Conservation (phyloP, 1,140 invertebrate genomes). For the Bombus huntii region DNA sequence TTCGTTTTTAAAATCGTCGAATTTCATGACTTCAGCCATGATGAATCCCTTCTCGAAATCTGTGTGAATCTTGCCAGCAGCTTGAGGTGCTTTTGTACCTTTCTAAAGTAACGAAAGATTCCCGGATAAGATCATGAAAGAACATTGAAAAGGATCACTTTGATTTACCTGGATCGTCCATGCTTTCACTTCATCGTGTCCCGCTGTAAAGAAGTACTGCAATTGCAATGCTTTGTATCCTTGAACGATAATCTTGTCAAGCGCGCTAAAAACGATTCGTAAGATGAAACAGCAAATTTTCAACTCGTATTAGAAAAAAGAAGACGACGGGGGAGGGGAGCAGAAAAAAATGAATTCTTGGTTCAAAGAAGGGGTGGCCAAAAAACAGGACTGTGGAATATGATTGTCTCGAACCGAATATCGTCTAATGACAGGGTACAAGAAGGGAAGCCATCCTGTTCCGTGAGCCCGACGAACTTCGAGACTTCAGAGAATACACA, state of each 20-base stretch:
- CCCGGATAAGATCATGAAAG: not conserved
- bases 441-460: constrained; percentile 62
- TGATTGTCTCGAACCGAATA: constrained; percentile 79
- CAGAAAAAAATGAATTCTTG: constrained; percentile 25
- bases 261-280: constrained; percentile 84
- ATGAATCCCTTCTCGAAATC: constrained; percentile 99
- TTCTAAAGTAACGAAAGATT: constrained; percentile 86
- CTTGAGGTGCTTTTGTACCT: constrained; percentile 98
- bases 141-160: no score
- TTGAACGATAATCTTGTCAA: constrained; percentile 98
- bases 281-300: not conserved
- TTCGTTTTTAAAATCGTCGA: constrained; percentile 97
- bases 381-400: constrained; percentile 71
- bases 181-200: constrained; percentile 98
- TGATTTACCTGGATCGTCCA: constrained; percentile 97
- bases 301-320: constrained; percentile 14
- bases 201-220: constrained; percentile 98
- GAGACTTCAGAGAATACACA: constrained; percentile 83
- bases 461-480: constrained; percentile 71
- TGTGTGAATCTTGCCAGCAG: constrained; percentile 98
- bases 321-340: not conserved
- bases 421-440: constrained; percentile 81
- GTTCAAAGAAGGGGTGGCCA: constrained; percentile 57
- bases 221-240: constrained; percentile 98
- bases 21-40: constrained; percentile 99